These are phyloP conservation scores for Octomys mimax DNA, from an alignment of 2,797 vertebrate genomes.

Conservation along the genomic window DNA sequence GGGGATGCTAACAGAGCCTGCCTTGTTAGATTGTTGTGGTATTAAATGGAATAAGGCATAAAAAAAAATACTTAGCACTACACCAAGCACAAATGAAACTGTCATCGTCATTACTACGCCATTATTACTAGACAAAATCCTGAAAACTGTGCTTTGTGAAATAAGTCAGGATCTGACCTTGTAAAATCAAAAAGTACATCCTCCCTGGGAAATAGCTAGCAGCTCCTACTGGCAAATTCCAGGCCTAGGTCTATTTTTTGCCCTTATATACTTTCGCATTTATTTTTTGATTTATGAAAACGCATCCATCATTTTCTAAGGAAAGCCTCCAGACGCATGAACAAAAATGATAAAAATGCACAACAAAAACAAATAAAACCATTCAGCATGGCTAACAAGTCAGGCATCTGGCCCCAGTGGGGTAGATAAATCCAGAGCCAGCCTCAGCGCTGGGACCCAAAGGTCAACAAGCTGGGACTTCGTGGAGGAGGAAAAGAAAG, in stretches of 20 bases:
- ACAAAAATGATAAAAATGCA: slow-evolving; percentile 85
- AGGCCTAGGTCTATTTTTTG: slow-evolving; percentile 74
- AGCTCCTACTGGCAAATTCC: slow-evolving; percentile 73
- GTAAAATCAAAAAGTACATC: slow-evolving; percentile 74
- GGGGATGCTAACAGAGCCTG: slow-evolving; percentile 21
- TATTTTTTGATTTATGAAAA: slow-evolving; percentile 86
- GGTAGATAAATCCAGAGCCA: slow-evolving; percentile 76
- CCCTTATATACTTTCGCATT: slow-evolving; percentile 79
- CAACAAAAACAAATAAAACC: slow-evolving; percentile 83
- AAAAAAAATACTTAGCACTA: neutral
- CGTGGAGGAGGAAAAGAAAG: slow-evolving; percentile 66
- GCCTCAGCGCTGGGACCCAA: slow-evolving; percentile 54
- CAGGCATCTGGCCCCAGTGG: slow-evolving; percentile 73
- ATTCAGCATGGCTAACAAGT: slow-evolving; percentile 81
- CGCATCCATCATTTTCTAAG: slow-evolving; percentile 83
- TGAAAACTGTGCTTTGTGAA: slow-evolving; percentile 56
- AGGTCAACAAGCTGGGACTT: slow-evolving; percentile 68
- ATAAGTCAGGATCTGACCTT: slow-evolving; percentile 68
- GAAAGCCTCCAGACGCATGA: slow-evolving; percentile 80
- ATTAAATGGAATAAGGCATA: neutral
- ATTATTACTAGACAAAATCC: slow-evolving; percentile 57
- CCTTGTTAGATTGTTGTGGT: neutral
- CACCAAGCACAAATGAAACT: neutral
- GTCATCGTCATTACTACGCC: neutral
- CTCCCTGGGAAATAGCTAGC: slow-evolving; percentile 75